Percentiles rank a stretch among this genome's conserved stretches.
Conservation (phyloP, 1,140 invertebrate species). For the Sycophaga agraensis region DNA sequence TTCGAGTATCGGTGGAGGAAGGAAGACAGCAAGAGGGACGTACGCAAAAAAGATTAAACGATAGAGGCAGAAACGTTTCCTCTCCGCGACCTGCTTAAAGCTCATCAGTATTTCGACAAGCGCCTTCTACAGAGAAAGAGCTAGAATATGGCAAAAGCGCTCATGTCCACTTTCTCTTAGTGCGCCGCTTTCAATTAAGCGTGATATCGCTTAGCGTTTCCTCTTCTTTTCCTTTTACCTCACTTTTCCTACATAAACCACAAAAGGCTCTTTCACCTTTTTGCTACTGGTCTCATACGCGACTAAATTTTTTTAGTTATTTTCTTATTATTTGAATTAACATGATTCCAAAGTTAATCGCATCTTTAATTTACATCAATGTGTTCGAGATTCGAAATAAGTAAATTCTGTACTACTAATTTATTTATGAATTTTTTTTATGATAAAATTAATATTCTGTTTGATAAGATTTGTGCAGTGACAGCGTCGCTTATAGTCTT, state of each 20-base stretch:
- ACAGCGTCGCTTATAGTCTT: too few relatives aligned
- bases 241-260: neutral
- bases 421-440: too few relatives aligned
- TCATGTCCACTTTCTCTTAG: slow-evolving; percentile 5
- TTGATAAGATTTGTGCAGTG: too few relatives aligned
- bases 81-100: too few relatives aligned
- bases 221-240: neutral
- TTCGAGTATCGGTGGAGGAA: neutral
- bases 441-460: too few relatives aligned
- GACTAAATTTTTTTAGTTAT: too few relatives aligned
- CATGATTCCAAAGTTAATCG: too few relatives aligned
- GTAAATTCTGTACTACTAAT: too few relatives aligned
- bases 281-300: too few relatives aligned
- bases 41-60: neutral
- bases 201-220: neutral
- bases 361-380: too few relatives aligned
- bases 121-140: neutral
- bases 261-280: slow-evolving; percentile 1
- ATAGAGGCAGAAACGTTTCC: neutral
- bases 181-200: neutral
- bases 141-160: neutral
- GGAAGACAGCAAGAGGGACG: neutral
- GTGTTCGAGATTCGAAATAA: too few relatives aligned
- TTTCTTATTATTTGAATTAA: too few relatives aligned
- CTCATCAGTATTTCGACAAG: neutral